These are phyloP conservation scores for Grallaria varia DNA, from an alignment of 2,113 vertebrate genomes.

Conservation along the genomic window DNA sequence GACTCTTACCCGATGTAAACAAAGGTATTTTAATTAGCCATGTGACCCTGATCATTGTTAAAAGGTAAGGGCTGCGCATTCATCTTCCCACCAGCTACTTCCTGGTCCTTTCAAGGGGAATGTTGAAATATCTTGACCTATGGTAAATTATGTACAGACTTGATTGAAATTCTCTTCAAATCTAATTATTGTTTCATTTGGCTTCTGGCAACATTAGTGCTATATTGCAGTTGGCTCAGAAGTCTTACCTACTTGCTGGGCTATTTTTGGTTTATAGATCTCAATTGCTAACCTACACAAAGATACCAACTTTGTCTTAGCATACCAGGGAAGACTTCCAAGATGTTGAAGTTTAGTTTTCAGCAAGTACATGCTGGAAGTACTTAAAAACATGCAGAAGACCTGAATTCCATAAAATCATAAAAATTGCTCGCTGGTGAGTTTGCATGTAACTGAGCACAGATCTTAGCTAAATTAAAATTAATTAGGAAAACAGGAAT, in stretches of 20 bases:
- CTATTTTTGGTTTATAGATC: conserved; percentile 49
- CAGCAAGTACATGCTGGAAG: not conserved
- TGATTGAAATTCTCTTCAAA: conserved; percentile 31
- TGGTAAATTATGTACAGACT: not conserved
- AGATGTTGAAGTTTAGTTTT: not conserved
- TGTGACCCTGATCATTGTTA: conserved; percentile 64
- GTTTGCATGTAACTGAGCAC: not conserved
- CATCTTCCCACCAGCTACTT: conserved; percentile 42
- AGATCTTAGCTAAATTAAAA: not conserved
- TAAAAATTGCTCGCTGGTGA: not conserved
- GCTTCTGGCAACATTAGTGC: not conserved
- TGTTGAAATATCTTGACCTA: conserved; percentile 17
- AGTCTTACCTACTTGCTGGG: conserved; percentile 11
- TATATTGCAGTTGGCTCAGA: conserved; percentile 47
- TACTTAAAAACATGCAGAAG: not conserved
- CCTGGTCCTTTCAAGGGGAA: conserved; percentile 18
- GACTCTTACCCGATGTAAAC: conserved; percentile 60
- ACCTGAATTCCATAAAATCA: not conserved
- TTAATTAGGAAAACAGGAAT: not conserved
- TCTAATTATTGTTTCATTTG: conserved; percentile 52
- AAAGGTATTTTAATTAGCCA: conserved; percentile 65
- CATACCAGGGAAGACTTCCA: not conserved
- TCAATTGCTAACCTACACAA: conserved; percentile 26
- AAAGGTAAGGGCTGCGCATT: conserved; percentile 58
- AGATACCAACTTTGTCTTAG: not conserved